Evolutionary conservation across 2,113 vertebrate species (phyloP), one percentile per base, ranked within the genome.

Genomic region (Siniperca chuatsi): DNA sequence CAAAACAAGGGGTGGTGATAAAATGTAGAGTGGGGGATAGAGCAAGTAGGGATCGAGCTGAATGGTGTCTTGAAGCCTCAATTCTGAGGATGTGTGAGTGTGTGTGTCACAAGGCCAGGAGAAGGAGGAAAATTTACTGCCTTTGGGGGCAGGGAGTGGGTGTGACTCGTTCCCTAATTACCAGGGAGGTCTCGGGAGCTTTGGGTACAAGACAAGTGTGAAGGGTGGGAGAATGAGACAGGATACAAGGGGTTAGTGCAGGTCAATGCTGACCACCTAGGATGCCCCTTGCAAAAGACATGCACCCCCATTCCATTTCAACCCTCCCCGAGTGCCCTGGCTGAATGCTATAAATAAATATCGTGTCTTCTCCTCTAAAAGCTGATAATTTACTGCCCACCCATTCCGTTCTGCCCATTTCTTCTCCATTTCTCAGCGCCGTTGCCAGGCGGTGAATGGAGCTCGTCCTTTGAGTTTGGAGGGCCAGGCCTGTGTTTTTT

Each of bases 211-310:
- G 96, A 95, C 84, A 95, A 97, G 96, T 96, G 82, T 97, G 96
- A 96, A 97, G 96, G 95, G 80, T 44, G 37, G 92, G 95, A 97
- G 96, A 98, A 97, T 96, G 95, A 96, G 96, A 98, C 96, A 98
- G 97, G 97, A 99, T 98, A 98, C 95, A 95, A 96, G 95, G 93
- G 97, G 97, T 97, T 95, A 97, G 90, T 89, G 81, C 91, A 95
- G 97, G 97, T 97, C 97, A 96, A 40, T 18, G 80, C 93, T 95
- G 98, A 97, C 98, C 98, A 99, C 98, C 98, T 97, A 98, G 96
- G 97, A 95, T 96, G 94, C 95, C 96, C 94, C 92, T 79, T 94
- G 94, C 94, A 91, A 94, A 89, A 87, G 80, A 89, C 4, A n/a
- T 11, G 18, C 78, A 66, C 86, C 92, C 92, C 83, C 87, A 72